Evolutionary conservation across 2,113 vertebrate genomes (phyloP), one percentile per base, ranked within the genome.

Genomic region (Salminus brasiliensis): DNA sequence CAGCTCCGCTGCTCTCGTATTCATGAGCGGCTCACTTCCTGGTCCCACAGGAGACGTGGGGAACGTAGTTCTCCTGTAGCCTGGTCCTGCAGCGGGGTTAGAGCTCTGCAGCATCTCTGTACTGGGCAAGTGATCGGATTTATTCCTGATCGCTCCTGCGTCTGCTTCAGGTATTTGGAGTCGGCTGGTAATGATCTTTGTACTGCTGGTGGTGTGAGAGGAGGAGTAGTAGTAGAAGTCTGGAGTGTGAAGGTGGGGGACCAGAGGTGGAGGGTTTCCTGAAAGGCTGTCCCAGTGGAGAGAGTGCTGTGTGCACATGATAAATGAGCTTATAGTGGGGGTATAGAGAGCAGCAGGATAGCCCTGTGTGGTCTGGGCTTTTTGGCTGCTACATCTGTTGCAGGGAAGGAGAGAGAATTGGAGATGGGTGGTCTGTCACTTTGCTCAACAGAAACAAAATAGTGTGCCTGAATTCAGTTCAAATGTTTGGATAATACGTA

Each of bases 271-370:
- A 4, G 30, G 59, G 55, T 29, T 74, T 75, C 74, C 47, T 68
- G 72, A 77, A 75, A 74, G 62, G 47, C 25, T 12, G 76, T 76
- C 75, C 43, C 73, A 76, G 74, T 36, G 79, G 71, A 70, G n/a
- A 30, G 72, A 70, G 76, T 83, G 73, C 76, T 86, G 72, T 79
- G 43, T 9, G 30, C 79, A 62, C 73, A 83, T 85, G 72, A 76
- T 83, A 79, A 87, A 83, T 53, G 78, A 41, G 78, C 34, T 30
- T 66, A 76, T 90, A 89, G 87, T 91, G 86, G 47, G 59, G 30
- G 25, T 32, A 34, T 18, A 72, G 67, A 34, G 15, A 70, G 7
- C 6, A 62, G 69, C 30, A 62, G 84, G 87, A 89, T 82, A 80
- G 73, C 52, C 79, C 75, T 78, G 80, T 57, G 18, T 84, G 65